Conservation (phyloP, 2,113 vertebrate genomes). For the Dendropsophus ebraccatus region DNA sequence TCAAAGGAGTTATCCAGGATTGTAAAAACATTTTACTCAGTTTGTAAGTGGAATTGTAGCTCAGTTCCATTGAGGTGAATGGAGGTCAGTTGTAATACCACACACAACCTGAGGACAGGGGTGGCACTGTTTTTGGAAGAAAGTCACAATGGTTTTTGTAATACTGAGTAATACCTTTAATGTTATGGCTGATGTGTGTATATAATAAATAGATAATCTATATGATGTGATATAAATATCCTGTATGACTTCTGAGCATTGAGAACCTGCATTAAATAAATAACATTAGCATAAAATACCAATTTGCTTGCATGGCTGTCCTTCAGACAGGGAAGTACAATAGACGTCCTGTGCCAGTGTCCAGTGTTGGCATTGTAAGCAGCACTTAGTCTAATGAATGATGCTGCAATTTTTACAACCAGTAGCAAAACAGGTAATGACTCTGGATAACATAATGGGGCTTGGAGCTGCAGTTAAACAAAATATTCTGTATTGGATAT, state of each 20-base stretch:
- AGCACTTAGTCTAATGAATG: slow-evolving; percentile 51
- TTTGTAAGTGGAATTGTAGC: no score
- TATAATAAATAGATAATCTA: neutral
- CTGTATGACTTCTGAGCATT: neutral
- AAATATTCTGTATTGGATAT: neutral
- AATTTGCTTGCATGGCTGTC: neutral
- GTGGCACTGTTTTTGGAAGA: no score
- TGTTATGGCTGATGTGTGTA: neutral
- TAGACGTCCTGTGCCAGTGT: slow-evolving; percentile 13
- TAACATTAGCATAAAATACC: neutral
- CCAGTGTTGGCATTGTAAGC: slow-evolving; percentile 14
- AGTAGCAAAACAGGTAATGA: neutral
- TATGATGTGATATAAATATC: neutral
- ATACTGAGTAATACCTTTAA: neutral
- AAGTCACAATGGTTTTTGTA: no score
- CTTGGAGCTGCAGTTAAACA: neutral
- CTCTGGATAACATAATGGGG: neutral
- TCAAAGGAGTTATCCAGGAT: no score
- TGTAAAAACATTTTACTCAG: no score
- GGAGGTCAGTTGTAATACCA: no score
- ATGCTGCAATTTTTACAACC: slow-evolving; percentile 7
- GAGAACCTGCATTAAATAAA: neutral
- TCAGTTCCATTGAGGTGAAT: no score
- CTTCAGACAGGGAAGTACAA: neutral
- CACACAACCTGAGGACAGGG: no score